These are phyloP conservation scores for Cordylochernes scorpioides DNA, from an alignment of 2,888 invertebrate genomes.

Conservation along the genomic window DNA sequence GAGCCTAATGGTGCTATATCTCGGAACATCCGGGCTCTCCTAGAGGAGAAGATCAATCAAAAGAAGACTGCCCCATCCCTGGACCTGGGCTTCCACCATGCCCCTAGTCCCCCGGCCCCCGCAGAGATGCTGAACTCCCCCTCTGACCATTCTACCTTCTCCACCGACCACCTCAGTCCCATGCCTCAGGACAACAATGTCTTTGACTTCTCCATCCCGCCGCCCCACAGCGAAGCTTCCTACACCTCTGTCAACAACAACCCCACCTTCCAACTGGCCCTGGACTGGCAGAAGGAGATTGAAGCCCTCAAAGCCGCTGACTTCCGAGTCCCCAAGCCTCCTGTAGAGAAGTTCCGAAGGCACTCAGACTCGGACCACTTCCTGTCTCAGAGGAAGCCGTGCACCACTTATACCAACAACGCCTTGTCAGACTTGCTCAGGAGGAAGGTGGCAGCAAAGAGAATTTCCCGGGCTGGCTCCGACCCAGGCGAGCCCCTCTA, in stretches of 20 bases:
- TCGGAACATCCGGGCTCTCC: constrained; percentile 48
- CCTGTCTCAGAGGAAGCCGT: constrained; percentile 16
- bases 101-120: not conserved
- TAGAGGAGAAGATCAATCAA: constrained; percentile 76
- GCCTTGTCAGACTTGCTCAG: constrained; percentile 31
- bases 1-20: constrained; percentile 43
- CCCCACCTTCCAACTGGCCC: constrained; percentile 3
- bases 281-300: constrained; percentile 4
- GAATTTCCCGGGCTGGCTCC: constrained; percentile 16
- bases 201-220: constrained; percentile 4
- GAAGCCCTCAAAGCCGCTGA: constrained; percentile 9
- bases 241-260: constrained; percentile 1
- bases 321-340: constrained; percentile 13
- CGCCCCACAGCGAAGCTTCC: constrained; percentile 5
- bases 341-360: constrained; percentile 23
- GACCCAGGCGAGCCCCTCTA: constrained; percentile 15
- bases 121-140: constrained; percentile 5
- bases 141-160: no score
- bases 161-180: no score
- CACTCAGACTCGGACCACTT: constrained; percentile 33
- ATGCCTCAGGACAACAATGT: constrained; percentile 7
- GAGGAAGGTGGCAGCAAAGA: constrained; percentile 27
- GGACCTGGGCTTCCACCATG: no score
- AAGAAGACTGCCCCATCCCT: no score
- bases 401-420: constrained; percentile 8